Evolutionary conservation across 2,113 vertebrate genomes (phyloP).

Genomic region (Dasypus novemcinctus): DNA sequence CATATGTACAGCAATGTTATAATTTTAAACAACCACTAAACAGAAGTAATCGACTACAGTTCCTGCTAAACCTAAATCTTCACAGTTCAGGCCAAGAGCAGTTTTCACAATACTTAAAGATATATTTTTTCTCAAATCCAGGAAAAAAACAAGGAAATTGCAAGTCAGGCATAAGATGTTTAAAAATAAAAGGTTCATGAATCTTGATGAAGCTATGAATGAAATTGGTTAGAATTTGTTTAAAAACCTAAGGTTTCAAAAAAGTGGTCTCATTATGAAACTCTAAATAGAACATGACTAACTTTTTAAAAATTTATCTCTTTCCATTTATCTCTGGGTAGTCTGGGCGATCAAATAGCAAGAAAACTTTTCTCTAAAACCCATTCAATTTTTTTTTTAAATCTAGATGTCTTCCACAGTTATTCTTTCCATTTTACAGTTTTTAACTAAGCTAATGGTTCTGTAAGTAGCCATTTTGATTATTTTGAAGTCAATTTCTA

Average conservation of each 20-base stretch:
- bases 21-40: slow-evolving; percentile 32
- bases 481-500: slow-evolving; percentile 47
- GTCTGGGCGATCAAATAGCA: background rate
- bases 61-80: background rate
- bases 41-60: background rate
- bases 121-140: background rate
- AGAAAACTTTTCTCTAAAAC: background rate
- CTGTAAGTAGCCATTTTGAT: slow-evolving; percentile 72
- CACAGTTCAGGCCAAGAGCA: background rate
- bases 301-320: background rate
- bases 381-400: background rate
- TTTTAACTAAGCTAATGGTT: slow-evolving; percentile 78
- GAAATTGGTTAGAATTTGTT: background rate
- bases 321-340: slow-evolving; percentile 19
- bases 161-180: background rate
- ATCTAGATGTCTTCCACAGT: slow-evolving; percentile 46
- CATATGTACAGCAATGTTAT: background rate
- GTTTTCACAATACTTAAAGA: background rate
- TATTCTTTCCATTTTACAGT: slow-evolving; percentile 76
- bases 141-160: slow-evolving; percentile 3
- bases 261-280: slow-evolving; percentile 35
- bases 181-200: slow-evolving; percentile 2
- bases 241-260: slow-evolving; percentile 1
- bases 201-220: slow-evolving; percentile 14
- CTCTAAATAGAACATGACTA: background rate